Evolutionary conservation across 2,113 vertebrate genomes (phyloP).

Genomic region (Acinonyx jubatus): DNA sequence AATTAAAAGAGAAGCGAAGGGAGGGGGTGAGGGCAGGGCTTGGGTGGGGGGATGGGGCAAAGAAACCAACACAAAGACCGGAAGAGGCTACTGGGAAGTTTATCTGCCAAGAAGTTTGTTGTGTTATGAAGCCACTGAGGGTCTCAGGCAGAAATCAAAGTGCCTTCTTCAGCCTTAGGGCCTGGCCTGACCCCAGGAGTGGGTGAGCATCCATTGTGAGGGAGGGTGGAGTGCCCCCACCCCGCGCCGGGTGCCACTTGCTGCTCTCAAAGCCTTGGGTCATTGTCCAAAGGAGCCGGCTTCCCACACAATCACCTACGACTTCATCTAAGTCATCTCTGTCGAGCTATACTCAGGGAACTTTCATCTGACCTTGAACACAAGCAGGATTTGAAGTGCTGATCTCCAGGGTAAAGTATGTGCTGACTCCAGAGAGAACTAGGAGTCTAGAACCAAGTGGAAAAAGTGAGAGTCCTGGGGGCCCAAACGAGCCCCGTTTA

Average conservation of each 20-base stretch:
- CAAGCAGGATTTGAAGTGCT: neutral
- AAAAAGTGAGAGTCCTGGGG: neutral
- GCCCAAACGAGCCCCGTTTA: neutral
- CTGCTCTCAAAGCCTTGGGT: neutral
- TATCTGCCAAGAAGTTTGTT: neutral
- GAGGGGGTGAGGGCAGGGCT: neutral
- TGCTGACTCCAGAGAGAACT: neutral
- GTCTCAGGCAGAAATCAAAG: neutral
- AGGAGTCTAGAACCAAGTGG: neutral
- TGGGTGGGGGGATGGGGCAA: neutral
- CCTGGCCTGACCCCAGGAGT: neutral
- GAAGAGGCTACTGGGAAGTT: neutral
- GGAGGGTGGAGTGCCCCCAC: neutral
- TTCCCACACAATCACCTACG: neutral
- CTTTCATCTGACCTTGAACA: neutral
- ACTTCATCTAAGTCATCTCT: neutral
- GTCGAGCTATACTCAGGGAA: neutral
- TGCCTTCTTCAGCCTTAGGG: neutral
- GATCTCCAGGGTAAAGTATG: neutral
- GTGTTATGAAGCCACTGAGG: neutral
- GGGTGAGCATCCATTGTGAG: neutral
- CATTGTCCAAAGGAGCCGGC: neutral
- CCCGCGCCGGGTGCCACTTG: too few relatives aligned
- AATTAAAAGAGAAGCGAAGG: neutral
- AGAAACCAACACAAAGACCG: neutral